Evolutionary conservation across 37 sponge, comb jelly and placozoan species (phyloP).

Genomic region (Halisarca cf. caerulea): DNA sequence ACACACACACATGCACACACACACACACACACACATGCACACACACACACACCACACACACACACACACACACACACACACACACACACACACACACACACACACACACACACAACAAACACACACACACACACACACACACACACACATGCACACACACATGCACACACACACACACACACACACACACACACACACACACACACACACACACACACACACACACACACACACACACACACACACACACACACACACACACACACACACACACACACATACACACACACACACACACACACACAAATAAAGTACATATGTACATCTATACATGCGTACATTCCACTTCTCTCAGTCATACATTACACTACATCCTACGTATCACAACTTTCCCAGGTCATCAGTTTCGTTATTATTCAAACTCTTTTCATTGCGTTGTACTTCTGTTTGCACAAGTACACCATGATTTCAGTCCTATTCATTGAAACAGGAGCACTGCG

Average conservation of each 20-base stretch:
- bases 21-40: no score
- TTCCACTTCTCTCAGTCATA: background rate
- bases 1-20: no score
- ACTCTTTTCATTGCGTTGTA: no score
- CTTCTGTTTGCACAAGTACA: no score
- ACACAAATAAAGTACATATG: background rate
- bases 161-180: constrained; percentile 5
- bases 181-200: constrained; percentile 25
- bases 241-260: background rate
- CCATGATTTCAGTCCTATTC: no score
- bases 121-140: constrained; percentile 24
- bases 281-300: constrained; percentile 4
- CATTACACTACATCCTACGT: background rate
- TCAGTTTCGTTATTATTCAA: no score
- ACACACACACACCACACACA: no score
- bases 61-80: no score
- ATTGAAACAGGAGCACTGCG: no score
- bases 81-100: no score
- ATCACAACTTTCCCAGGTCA: constrained; percentile 1
- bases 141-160: constrained; percentile 34
- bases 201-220: constrained; percentile 20
- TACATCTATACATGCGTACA: background rate
- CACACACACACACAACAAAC: no score
- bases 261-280: background rate
- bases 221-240: constrained; percentile 20